Base-by-base conservation (phyloP, 2,888 invertebrate genomes). In the Muscina levida region DNA sequence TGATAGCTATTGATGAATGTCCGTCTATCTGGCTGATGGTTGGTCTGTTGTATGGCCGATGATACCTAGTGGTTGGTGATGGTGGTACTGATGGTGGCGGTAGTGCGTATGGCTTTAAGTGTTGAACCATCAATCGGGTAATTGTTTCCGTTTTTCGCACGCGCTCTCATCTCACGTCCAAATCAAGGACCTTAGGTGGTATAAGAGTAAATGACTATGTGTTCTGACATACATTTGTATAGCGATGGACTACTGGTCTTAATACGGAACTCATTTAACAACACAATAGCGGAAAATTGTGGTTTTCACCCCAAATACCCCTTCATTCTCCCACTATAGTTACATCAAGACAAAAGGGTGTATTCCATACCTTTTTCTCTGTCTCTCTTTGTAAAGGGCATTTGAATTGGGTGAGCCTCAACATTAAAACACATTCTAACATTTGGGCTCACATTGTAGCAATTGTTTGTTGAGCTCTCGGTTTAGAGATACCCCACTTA, bases 211-310 rank as follows among this genome's bases (percentile, higher is more conserved):
- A n/a, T n/a, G n/a, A n/a, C n/a, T n/a, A n/a, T n/a, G n/a, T n/a
- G n/a, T n/a, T n/a, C n/a, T 31, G 13, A 56, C 56, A 56, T 26
- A 56, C 13, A n/a, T n/a, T 15, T 15, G 1, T 10, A 46, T n/a
- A 46, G 13, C 10, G 13, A 24, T 3, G 26, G 24, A 24, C 26
- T 57, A 65, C 62, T 65, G 70, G 42, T 22, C 75, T 76, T 71
- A 72, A 77, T 48, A 59, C 51, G 72, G 57, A 72, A 77, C 51
- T 77, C 66, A 77, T 77, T 72, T 59, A 77, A 72, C 51, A 67
- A 39, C 59, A 67, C 72, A 56, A 67, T 51, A 68, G 51, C 66
- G 79, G 53, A 72, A 72, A 68, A 53, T 67, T 72, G 48, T 19
- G 71, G 44, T 67, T 67, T 26, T 48, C 22, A 70, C 17, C 31